Evolutionary conservation across 2,113 vertebrate species (phyloP).

Genomic region (Panthera tigris): DNA sequence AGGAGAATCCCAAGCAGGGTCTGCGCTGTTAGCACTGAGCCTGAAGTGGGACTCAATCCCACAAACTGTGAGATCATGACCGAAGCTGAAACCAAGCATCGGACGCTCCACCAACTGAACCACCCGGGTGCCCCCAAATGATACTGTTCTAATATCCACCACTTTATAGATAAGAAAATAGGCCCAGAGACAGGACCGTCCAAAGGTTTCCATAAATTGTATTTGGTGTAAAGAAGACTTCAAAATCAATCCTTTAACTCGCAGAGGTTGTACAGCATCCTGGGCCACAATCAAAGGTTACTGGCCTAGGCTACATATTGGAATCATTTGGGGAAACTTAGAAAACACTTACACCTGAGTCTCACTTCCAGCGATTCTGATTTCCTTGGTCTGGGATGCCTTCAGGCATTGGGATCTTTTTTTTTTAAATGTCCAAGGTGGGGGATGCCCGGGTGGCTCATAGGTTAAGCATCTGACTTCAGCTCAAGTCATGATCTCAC

Average conservation of each 20-base stretch:
- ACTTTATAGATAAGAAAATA: neutral
- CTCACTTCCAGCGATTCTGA: neutral
- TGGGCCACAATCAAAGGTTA: too few species aligned
- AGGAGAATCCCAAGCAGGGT: too few species aligned
- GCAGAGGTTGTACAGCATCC: too few species aligned
- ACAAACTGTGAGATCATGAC: too few species aligned
- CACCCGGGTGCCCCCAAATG: neutral
- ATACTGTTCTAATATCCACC: neutral
- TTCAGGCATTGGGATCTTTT: neutral
- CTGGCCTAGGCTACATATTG: accelerated
- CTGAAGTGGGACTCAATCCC: too few species aligned
- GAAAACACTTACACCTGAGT: neutral
- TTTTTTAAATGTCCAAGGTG: neutral
- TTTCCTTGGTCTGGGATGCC: neutral
- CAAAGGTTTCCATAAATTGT: neutral
- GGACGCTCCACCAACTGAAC: too few species aligned
- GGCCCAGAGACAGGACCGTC: neutral
- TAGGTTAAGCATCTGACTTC: too few species aligned
- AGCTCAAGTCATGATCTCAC: too few species aligned
- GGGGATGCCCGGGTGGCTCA: too few species aligned
- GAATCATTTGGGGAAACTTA: neutral
- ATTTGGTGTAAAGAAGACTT: neutral
- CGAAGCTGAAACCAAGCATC: too few species aligned
- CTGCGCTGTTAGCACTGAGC: too few species aligned
- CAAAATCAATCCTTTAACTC: neutral